Conservation (phyloP, 2,888 invertebrate genomes). For the Trissolcus brochymenae region DNA sequence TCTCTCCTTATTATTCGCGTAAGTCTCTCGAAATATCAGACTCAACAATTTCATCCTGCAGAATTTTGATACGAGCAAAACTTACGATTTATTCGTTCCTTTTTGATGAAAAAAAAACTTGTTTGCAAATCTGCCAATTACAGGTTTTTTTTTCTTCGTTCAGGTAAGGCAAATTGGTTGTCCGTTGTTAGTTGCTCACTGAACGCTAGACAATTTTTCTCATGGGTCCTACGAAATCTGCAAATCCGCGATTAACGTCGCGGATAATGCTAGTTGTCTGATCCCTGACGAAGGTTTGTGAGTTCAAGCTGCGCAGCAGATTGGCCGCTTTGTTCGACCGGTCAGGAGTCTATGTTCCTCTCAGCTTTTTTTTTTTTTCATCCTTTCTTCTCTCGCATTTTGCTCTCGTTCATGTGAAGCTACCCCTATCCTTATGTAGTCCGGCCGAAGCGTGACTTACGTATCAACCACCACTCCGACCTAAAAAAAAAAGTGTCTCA, state of each 20-base stretch:
- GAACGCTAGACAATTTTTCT: constrained; percentile 28
- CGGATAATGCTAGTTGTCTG: constrained; percentile 32
- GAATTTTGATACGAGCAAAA: too few species aligned
- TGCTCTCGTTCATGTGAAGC: constrained; percentile 26
- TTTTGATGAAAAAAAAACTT: too few species aligned
- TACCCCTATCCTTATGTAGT: constrained; percentile 42
- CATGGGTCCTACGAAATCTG: constrained; percentile 27
- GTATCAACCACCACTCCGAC: constrained; percentile 35
- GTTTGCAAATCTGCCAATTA: neutral
- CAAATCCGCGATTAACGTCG: constrained; percentile 39
- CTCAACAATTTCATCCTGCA: too few species aligned
- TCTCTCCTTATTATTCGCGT: too few species aligned
- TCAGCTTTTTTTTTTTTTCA: constrained; percentile 18
- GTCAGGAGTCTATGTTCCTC: constrained; percentile 39
- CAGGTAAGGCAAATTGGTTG: neutral
- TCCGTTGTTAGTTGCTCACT: too few species aligned
- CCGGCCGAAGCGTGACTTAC: constrained; percentile 40
- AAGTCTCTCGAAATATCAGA: too few species aligned
- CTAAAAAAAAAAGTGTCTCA: constrained; percentile 22
- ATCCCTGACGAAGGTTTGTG: constrained; percentile 49
- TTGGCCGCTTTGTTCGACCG: constrained; percentile 47
- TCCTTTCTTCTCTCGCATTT: constrained; percentile 33
- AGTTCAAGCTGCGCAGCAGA: constrained; percentile 37
- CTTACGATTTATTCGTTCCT: too few species aligned
- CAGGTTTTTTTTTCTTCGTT: neutral